These are phyloP conservation scores for Taxidea taxus DNA, from an alignment of 2,113 vertebrate species.

Conservation along the genomic window DNA sequence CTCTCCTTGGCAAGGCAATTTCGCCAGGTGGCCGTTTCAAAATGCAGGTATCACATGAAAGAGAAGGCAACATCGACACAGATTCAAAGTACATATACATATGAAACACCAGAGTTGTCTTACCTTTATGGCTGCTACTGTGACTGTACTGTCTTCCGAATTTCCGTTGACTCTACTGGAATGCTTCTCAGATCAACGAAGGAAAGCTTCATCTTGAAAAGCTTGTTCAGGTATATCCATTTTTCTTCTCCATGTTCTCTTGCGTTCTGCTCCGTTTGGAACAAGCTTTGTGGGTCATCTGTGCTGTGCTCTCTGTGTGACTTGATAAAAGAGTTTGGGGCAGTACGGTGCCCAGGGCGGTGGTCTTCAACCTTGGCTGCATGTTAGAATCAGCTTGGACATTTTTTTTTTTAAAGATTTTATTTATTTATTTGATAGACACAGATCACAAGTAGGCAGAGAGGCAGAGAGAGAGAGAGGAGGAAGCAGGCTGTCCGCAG, in stretches of 20 bases:
- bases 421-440: no score
- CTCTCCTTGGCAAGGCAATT: neutral
- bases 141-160: neutral
- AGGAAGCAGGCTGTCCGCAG: no score
- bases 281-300: neutral
- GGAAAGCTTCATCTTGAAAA: constrained; percentile 10
- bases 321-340: neutral
- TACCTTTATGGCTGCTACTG: neutral
- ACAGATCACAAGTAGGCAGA: no score
- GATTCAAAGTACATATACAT: constrained; percentile 15
- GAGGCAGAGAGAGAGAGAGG: no score
- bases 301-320: neutral
- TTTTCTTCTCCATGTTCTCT: neutral
- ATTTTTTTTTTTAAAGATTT: no score
- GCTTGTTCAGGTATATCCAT: neutral
- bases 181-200: neutral
- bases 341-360: neutral
- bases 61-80: neutral
- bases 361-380: neutral
- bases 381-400: neutral
- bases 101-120: neutral
- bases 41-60: neutral
- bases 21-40: neutral
- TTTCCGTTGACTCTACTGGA: neutral
- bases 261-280: constrained; percentile 1